Evolutionary conservation across 2,113 vertebrate species (phyloP).

Genomic region (Crotalus tigris): DNA sequence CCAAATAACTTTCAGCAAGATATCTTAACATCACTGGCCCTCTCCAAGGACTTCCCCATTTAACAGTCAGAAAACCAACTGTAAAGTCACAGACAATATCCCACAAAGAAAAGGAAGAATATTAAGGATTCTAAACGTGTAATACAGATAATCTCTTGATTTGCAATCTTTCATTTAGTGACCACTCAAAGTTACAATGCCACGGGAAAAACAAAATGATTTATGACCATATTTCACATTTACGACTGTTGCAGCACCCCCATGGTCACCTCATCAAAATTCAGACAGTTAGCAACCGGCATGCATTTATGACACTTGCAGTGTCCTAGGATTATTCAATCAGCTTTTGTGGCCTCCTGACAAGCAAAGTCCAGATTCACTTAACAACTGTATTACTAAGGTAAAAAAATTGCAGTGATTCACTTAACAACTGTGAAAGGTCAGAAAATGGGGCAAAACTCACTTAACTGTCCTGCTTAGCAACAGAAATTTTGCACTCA

Average conservation of each 20-base stretch:
- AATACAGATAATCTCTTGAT: not conserved
- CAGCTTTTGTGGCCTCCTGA: not conserved
- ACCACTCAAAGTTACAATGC: not conserved
- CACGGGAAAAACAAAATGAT: not conserved
- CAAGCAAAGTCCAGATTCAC: not conserved
- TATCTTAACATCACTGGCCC: not conserved
- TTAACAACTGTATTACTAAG: not conserved
- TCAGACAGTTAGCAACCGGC: not conserved
- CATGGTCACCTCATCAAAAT: not conserved
- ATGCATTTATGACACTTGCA: not conserved
- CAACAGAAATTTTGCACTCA: not conserved
- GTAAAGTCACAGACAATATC: not conserved
- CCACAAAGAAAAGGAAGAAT: not conserved
- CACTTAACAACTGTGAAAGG: not conserved
- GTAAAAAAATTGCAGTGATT: not conserved
- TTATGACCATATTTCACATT: not conserved
- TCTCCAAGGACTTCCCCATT: not conserved
- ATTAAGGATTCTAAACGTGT: not conserved
- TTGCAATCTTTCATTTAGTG: not conserved
- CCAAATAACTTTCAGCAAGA: not conserved
- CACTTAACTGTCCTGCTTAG: too few species aligned
- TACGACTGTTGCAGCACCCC: not conserved
- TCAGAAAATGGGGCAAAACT: not conserved
- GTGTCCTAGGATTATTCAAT: not conserved
- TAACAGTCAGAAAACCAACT: not conserved